A percentile compares a stretch with the other conserved stretches of the same genome.
phyloP scores from a whole-genome alignment of 1,140 invertebrate species.

The Heliconius hewitsoni region DNA sequence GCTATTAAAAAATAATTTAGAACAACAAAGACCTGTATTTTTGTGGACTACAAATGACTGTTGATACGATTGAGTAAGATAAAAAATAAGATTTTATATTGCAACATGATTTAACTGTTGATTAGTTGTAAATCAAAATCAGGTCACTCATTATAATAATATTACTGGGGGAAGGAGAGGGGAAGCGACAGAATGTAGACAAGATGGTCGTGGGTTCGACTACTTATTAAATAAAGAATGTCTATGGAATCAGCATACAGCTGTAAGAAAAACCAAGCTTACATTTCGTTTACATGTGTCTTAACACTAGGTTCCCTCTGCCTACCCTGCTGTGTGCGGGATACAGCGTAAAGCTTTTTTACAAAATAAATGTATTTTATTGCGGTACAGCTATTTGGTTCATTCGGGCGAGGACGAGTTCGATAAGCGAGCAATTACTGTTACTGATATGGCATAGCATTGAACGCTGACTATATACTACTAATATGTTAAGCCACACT shows the following conservation, averaged over 20 bases:
- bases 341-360: too few relatives aligned
- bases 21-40: background rate
- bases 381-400: background rate
- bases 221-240: too few relatives aligned
- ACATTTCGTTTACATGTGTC: too few relatives aligned
- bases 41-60: background rate
- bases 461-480: background rate
- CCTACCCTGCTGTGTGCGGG: too few relatives aligned
- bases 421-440: constrained; percentile 1
- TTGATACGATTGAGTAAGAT: background rate
- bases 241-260: too few relatives aligned
- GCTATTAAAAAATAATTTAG: constrained; percentile 7
- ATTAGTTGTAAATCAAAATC: background rate
- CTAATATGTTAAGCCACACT: background rate
- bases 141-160: background rate
- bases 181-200: too few relatives aligned
- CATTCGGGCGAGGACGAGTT: constrained; percentile 4
- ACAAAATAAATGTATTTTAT: background rate
- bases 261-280: too few relatives aligned
- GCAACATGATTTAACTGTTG: background rate
- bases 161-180: background rate
- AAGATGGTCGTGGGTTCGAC: too few relatives aligned
- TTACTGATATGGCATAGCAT: constrained; percentile 3
- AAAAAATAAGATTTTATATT: background rate
- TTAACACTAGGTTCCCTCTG: too few relatives aligned